Percentiles rank a stretch among this genome's conserved stretches.
phyloP scores from a whole-genome alignment of 2,113 vertebrate species.

The Eudyptes chrysolophus region DNA sequence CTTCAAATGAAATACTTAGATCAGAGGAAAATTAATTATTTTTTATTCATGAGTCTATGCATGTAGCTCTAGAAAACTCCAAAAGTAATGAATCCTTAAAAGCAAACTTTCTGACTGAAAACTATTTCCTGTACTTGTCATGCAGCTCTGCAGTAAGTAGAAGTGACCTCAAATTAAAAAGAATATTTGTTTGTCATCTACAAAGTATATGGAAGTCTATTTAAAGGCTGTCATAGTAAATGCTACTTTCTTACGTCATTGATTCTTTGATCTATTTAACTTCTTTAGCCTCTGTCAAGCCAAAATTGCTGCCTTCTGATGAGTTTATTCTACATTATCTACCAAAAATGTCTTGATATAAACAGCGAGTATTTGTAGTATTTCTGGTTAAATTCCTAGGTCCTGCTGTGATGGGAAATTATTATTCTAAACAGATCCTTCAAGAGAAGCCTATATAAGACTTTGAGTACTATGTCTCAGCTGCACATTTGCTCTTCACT shows the following conservation, averaged over 20 bases:
- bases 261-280: neutral
- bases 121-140: neutral
- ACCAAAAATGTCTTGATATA: neutral
- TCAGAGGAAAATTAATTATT: neutral
- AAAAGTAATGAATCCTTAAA: neutral
- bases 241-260: neutral
- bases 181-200: neutral
- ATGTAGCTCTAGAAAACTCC: neutral
- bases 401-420: neutral
- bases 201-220: neutral
- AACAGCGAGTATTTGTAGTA: neutral
- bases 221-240: neutral
- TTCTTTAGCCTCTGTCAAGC: neutral
- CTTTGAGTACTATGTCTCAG: neutral
- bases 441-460: neutral
- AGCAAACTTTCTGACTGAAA: neutral
- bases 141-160: neutral
- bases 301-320: neutral
- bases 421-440: neutral
- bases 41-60: slow-evolving; percentile 21
- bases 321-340: neutral
- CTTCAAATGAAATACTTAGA: slow-evolving; percentile 25
- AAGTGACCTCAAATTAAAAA: neutral
- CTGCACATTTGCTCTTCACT: neutral
- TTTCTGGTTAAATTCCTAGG: neutral